These are phyloP conservation scores for Xerus rutilus DNA, from an alignment of 2,797 vertebrate species.

Conservation along the genomic window DNA sequence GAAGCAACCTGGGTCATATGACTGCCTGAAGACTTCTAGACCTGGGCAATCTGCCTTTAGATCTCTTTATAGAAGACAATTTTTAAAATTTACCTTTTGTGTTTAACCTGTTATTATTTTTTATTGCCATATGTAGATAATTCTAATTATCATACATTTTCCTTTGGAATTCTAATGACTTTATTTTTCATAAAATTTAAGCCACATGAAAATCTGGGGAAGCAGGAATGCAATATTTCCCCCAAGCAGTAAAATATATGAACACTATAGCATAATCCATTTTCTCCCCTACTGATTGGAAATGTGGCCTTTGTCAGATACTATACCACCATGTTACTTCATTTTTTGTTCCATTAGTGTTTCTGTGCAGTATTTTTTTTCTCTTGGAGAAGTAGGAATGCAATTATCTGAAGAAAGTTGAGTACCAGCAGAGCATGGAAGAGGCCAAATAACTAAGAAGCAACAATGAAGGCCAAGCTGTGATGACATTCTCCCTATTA, in stretches of 20 bases:
- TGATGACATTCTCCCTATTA: neutral
- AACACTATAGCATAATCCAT: neutral
- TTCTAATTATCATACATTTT: neutral
- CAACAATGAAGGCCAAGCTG: neutral
- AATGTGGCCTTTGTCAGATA: neutral
- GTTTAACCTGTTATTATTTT: neutral
- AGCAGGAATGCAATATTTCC: neutral
- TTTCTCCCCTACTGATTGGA: neutral
- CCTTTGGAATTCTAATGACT: constrained; percentile 41
- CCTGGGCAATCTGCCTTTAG: neutral
- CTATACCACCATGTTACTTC: neutral
- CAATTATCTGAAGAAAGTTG: neutral
- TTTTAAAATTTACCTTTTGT: neutral
- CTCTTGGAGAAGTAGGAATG: constrained; percentile 21
- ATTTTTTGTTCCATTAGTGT: neutral
- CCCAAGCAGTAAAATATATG: neutral
- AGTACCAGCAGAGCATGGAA: neutral
- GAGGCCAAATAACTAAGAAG: neutral
- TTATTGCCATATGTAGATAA: neutral
- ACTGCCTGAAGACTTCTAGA: neutral
- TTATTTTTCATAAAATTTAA: constrained; percentile 58
- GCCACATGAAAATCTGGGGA: neutral
- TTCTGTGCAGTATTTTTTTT: neutral
- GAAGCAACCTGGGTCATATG: neutral
- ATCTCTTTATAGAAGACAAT: neutral